These are phyloP conservation scores for Prenolepis imparis DNA, from an alignment of 2,888 invertebrate species.

Conservation along the genomic window DNA sequence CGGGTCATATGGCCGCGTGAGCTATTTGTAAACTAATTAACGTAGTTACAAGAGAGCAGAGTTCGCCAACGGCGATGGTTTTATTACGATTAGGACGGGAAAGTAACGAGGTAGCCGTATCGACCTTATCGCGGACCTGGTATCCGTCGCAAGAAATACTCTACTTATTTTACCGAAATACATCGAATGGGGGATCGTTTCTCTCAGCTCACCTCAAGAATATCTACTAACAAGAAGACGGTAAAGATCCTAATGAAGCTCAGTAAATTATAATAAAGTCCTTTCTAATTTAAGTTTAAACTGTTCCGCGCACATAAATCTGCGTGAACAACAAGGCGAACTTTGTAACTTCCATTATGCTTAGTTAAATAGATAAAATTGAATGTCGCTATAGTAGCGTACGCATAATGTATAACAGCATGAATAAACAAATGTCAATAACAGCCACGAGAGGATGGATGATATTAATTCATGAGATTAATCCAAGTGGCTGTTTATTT, in stretches of 20 bases:
- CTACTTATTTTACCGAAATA: slow-evolving; percentile 51
- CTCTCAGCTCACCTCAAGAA: neutral
- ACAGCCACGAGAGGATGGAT: neutral
- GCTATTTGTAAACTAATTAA: slow-evolving; percentile 74
- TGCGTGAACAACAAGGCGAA: neutral
- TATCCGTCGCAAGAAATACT: slow-evolving; percentile 59
- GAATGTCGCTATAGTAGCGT: neutral
- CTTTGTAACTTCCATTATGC: neutral
- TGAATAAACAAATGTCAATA: slow-evolving; percentile 38
- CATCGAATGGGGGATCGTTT: neutral
- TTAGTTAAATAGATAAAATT: neutral
- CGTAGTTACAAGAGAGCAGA: slow-evolving; percentile 72
- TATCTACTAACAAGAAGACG: slow-evolving; percentile 8
- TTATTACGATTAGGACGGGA: slow-evolving; percentile 74
- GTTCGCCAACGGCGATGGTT: slow-evolving; percentile 71
- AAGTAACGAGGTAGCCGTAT: slow-evolving; percentile 76
- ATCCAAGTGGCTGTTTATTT: slow-evolving; percentile 15
- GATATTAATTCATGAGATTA: slow-evolving; percentile 42
- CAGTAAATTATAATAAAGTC: slow-evolving; percentile 20
- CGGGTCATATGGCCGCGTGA: slow-evolving; percentile 64
- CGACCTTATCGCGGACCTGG: slow-evolving; percentile 65
- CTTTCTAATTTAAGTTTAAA: neutral
- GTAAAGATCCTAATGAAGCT: neutral
- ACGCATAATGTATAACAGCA: neutral
- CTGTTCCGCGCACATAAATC: neutral